These are phyloP conservation scores for Coracopsis vasa DNA, from an alignment of 2,113 vertebrate species.

Conservation along the genomic window DNA sequence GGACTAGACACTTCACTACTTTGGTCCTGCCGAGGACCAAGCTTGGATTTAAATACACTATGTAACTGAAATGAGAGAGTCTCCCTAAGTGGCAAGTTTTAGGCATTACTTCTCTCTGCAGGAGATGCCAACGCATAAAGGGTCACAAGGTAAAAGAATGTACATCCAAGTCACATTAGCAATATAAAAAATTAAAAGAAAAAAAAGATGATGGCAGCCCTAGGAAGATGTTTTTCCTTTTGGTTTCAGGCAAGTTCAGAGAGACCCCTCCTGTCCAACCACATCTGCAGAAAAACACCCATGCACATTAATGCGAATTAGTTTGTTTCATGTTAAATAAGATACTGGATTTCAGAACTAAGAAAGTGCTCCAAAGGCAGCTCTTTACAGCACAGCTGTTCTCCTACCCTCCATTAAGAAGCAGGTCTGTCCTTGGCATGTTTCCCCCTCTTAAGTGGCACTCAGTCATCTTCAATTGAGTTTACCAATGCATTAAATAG, in stretches of 20 bases:
- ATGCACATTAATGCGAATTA: neutral
- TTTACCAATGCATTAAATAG: neutral
- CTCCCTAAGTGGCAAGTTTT: neutral
- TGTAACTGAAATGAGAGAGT: neutral
- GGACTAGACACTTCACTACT: neutral
- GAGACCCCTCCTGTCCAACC: neutral
- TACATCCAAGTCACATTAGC: neutral
- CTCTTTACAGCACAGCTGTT: neutral
- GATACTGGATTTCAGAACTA: neutral
- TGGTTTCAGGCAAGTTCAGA: neutral
- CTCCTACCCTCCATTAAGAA: neutral
- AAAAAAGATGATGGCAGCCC: neutral
- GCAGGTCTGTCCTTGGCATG: neutral
- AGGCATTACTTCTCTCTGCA: neutral
- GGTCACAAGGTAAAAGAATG: neutral
- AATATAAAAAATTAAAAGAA: neutral
- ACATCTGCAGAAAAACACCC: neutral
- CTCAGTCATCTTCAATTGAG: neutral
- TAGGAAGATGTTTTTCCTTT: neutral
- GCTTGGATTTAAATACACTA: neutral
- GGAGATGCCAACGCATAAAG: neutral
- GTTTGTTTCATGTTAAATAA: neutral
- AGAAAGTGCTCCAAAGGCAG: neutral
- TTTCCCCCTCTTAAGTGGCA: neutral
- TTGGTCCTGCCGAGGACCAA: fast-evolving